These are phyloP conservation scores for Podabrus alpinus DNA, from an alignment of 2,888 invertebrate species.

Conservation along the genomic window DNA sequence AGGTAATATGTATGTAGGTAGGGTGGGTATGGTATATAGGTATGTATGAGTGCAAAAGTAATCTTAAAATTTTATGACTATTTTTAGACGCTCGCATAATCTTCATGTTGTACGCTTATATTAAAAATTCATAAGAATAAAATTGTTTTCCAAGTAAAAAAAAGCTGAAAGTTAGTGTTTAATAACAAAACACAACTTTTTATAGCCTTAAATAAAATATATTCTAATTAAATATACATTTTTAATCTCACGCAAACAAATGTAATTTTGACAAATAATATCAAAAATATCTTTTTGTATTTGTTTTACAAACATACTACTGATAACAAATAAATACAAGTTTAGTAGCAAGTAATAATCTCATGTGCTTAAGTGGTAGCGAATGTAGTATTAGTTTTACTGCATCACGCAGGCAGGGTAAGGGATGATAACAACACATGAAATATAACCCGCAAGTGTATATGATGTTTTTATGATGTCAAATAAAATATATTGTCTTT, in stretches of 20 bases:
- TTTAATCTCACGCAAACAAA: constrained; percentile 13
- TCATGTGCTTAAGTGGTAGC: constrained; percentile 31
- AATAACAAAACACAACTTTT: neutral
- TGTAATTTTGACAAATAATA: constrained; percentile 9
- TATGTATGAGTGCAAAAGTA: neutral
- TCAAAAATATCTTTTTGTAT: constrained; percentile 18
- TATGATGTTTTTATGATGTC: constrained; percentile 54
- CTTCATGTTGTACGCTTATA: neutral
- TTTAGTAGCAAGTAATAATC: constrained; percentile 30
- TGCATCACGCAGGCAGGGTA: constrained; percentile 30
- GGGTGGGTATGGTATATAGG: neutral
- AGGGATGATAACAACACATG: constrained; percentile 50
- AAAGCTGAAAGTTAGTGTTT: neutral
- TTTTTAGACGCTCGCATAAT: neutral
- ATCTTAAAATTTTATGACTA: neutral
- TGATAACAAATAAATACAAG: constrained; percentile 32
- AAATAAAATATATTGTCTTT: constrained; percentile 51
- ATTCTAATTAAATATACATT: neutral
- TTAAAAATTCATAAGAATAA: neutral
- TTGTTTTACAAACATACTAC: constrained; percentile 25
- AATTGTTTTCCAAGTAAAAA: neutral
- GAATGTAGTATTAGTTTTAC: constrained; percentile 26
- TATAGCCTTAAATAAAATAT: neutral
- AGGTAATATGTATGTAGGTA: neutral
- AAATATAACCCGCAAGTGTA: constrained; percentile 55